Conservation (phyloP, 2,888 invertebrate genomes). For the Dendrolimus pini region DNA sequence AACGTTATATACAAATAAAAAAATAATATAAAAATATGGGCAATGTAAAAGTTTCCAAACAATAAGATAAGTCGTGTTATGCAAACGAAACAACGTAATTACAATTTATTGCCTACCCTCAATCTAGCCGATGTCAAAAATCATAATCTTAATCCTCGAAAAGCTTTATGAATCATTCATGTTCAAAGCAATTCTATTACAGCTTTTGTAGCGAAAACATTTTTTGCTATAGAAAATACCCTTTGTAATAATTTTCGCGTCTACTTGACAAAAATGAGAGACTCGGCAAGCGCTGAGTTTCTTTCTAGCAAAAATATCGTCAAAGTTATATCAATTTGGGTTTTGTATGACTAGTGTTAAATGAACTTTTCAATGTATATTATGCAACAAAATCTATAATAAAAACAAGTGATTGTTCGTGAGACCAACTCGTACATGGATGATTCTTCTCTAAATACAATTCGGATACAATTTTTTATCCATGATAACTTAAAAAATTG, state of each 20-base stretch:
- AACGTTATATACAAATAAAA: no score
- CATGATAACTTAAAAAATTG: no score
- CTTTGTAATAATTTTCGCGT: not conserved
- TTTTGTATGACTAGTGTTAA: not conserved
- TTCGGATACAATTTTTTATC: no score
- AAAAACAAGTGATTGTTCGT: no score
- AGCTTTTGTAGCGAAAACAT: not conserved
- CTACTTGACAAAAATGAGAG: not conserved
- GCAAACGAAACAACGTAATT: not conserved
- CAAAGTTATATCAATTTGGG: not conserved
- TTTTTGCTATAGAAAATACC: not conserved
- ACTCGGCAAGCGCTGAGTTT: not conserved
- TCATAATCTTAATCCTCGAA: not conserved
- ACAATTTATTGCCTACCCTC: not conserved
- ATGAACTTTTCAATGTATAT: no score
- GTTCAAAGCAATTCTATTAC: not conserved
- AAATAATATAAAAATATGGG: no score
- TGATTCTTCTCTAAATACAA: no score
- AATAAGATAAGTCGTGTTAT: no score
- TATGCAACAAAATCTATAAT: no score
- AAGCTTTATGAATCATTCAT: not conserved
- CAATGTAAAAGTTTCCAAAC: no score
- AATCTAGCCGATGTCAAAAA: not conserved
- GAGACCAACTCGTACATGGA: no score
- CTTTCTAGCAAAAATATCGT: not conserved